Conservation (phyloP, 2,888 invertebrate species). For the Trichopria drosophilae region DNA sequence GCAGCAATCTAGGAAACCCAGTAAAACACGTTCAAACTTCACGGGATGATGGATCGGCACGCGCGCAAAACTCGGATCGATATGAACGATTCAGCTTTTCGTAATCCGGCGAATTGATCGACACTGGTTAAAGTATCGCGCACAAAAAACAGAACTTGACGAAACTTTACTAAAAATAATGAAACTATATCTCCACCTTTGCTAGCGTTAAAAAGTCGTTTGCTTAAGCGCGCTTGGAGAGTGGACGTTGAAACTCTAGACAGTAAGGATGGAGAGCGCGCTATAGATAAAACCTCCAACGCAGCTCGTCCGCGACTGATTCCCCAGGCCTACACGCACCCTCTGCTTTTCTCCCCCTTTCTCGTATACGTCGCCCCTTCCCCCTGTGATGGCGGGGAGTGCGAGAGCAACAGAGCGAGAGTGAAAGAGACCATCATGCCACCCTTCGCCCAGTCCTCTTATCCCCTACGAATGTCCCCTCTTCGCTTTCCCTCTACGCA, state of each 20-base stretch:
- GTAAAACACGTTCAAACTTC: not conserved
- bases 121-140: too few relatives aligned
- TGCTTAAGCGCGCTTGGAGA: slow-evolving; percentile 26
- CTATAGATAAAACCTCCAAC: slow-evolving; percentile 56
- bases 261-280: slow-evolving; percentile 42
- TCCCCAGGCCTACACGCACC: slow-evolving; percentile 58
- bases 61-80: slow-evolving; percentile 17
- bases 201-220: too few relatives aligned
- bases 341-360: slow-evolving; percentile 54
- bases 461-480: slow-evolving; percentile 36
- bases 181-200: too few relatives aligned
- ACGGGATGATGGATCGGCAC: slow-evolving; percentile 9
- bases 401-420: too few relatives aligned
- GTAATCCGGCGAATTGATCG: too few relatives aligned
- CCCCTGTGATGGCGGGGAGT: slow-evolving; percentile 34
- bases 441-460: slow-evolving; percentile 41
- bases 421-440: slow-evolving; percentile 39
- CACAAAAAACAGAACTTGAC: too few relatives aligned
- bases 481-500: slow-evolving; percentile 20
- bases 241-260: too few relatives aligned
- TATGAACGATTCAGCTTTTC: too few relatives aligned
- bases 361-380: slow-evolving; percentile 44
- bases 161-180: too few relatives aligned
- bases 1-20: not conserved
- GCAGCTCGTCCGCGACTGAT: slow-evolving; percentile 58